Evolutionary conservation across 64 coral and sea anemone genomes (phyloP), one percentile per base, ranked within the genome.

Genomic region (Astreopora myriophthalma): DNA sequence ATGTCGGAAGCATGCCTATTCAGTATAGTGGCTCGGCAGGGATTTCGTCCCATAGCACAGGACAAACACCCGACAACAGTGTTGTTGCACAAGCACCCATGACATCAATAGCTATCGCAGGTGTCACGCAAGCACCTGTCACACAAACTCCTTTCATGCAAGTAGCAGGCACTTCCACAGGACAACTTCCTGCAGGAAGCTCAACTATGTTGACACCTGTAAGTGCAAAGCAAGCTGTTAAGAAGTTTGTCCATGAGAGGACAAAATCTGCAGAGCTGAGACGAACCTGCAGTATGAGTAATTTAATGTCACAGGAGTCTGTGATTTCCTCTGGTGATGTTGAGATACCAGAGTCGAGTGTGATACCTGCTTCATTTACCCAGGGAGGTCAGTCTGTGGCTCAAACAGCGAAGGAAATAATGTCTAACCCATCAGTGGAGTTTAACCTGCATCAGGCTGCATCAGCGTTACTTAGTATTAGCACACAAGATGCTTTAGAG

Each of bases 371-470:
- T 36, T 6, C 25, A 23, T 62, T 1, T 34, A 39, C 27, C 31
- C 42, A 81, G 30, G 44, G 28, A 30, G 63, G 12, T 71, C 19
- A 70, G 67, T 17, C 16, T 29, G 3, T 40, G 22, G 42, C 70
- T 36, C 79, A 51, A 66, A 36, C 74, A 89, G 37, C 38, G 71
- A 80, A 65, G 48, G 23, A 60, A 34, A 61, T 13, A 9, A 65
- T 61, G 20, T n/a, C 39, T 31, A 88, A 82, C 33, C 57, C 65
- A 34, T 34, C 86, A 74, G 24, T 26, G 29, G 95, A 97, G 61
- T 97, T 97, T 73, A 97, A 97, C 71, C 30, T 97, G 38, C 91
- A 97, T 8, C 95, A 97, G 34, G 95, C 95, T 25, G 95, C 92
- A 5, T 92, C 95, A 25, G 95, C 95, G 2, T 75, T 97, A 40